Percentiles rank a stretch among this genome's conserved stretches.
These are phyloP conservation scores for Scolopax mira DNA, from an alignment of 2,113 vertebrate species.

Conservation along the genomic window DNA sequence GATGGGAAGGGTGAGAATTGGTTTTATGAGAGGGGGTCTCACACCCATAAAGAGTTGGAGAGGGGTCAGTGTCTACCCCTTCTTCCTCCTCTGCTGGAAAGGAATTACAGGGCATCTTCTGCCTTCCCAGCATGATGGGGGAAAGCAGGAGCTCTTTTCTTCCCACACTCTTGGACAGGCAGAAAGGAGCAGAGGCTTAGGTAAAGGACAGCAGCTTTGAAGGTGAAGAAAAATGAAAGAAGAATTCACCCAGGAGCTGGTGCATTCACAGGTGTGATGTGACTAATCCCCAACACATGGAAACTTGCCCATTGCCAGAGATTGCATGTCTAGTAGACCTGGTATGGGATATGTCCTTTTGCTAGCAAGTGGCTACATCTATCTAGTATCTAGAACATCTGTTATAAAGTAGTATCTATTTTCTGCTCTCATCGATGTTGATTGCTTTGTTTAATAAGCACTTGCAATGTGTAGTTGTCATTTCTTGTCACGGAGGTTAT, in stretches of 20 bases:
- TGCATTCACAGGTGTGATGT: background rate
- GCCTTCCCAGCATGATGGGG: background rate
- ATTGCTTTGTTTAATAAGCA: background rate
- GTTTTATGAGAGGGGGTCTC: background rate
- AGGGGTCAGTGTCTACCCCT: background rate
- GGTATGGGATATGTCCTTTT: background rate
- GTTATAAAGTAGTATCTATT: background rate
- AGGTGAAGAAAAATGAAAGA: background rate
- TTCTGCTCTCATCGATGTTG: background rate
- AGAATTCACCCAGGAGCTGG: background rate
- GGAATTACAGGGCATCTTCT: background rate
- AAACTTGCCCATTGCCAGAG: background rate
- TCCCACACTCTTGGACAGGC: background rate
- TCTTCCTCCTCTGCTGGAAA: background rate
- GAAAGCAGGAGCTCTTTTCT: background rate
- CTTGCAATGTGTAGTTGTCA: background rate
- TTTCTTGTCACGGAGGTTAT: background rate
- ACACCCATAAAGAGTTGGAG: background rate
- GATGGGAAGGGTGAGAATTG: background rate
- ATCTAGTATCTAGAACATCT: background rate
- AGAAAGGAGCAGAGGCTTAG: background rate
- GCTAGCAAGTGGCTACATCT: background rate
- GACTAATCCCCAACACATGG: background rate
- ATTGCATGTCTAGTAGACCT: background rate
- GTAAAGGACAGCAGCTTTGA: background rate